A percentile compares a stretch with the other conserved stretches of the same genome.
Evolutionary conservation across 2,888 invertebrate genomes (phyloP).

Genomic region (Sabatieria punctata): DNA sequence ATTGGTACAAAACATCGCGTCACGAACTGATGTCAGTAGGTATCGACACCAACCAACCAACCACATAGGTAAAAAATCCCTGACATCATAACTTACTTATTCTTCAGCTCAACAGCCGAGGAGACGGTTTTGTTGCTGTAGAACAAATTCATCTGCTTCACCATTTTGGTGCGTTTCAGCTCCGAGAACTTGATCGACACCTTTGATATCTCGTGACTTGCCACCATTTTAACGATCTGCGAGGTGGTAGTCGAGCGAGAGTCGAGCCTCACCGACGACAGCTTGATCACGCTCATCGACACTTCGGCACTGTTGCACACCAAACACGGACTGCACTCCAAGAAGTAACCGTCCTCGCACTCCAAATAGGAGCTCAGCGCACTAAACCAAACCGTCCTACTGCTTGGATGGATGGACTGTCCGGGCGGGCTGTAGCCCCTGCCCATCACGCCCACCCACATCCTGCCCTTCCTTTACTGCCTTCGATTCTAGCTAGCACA

Average conservation of each 20-base stretch:
- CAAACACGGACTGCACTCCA: constrained; percentile 89
- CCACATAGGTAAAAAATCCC: too few species aligned
- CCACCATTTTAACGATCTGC: constrained; percentile 85
- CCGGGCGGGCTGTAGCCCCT: too few species aligned
- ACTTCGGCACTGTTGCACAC: constrained; percentile 96
- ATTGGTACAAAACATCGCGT: too few species aligned
- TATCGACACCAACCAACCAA: too few species aligned
- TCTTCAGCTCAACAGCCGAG: constrained; percentile 90
- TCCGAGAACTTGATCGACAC: constrained; percentile 82
- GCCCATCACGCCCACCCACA: too few species aligned
- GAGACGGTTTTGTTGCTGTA: constrained; percentile 85
- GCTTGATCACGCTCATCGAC: constrained; percentile 36
- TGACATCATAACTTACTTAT: too few species aligned
- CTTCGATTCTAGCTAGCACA: too few species aligned
- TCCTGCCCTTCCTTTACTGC: too few species aligned
- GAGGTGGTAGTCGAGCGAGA: constrained; percentile 94
- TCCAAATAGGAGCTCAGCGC: constrained; percentile 82
- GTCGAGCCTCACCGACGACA: constrained; percentile 42
- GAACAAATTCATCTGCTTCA: constrained; percentile 57
- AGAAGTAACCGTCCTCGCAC: constrained; percentile 69
- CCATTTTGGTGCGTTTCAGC: constrained; percentile 90
- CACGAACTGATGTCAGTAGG: too few species aligned
- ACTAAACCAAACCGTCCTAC: constrained; percentile 15
- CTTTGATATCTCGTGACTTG: constrained; percentile 84
- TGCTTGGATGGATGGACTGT: too few species aligned